Conservation (phyloP, 2,113 vertebrate genomes). For the Tor tambroides region DNA sequence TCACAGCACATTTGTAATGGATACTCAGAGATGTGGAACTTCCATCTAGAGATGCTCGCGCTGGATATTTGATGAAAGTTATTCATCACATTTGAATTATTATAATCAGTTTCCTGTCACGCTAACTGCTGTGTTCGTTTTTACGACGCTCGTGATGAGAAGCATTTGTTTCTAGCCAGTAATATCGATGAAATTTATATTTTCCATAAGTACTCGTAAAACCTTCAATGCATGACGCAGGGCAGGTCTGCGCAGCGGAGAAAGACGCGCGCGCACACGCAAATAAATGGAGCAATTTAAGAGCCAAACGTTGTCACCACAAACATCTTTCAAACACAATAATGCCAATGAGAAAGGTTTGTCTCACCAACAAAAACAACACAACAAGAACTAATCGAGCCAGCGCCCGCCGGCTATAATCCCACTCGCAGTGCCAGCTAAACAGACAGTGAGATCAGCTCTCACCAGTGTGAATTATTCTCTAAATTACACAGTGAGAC, state of each 20-base stretch:
- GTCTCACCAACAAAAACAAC: slow-evolving; percentile 58
- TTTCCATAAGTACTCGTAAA: slow-evolving; percentile 78
- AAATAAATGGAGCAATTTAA: slow-evolving; percentile 69
- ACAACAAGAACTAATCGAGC: slow-evolving; percentile 36
- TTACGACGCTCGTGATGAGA: slow-evolving; percentile 83
- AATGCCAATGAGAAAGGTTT: slow-evolving; percentile 56
- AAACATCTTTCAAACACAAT: slow-evolving; percentile 66
- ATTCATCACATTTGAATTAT: slow-evolving; percentile 96
- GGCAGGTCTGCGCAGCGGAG: slow-evolving; percentile 72
- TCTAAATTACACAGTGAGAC: slow-evolving; percentile 42
- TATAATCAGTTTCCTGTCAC: slow-evolving; percentile 97
- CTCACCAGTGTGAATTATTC: slow-evolving; percentile 46
- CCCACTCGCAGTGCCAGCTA: slow-evolving; percentile 23
- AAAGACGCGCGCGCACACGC: slow-evolving; percentile 8
- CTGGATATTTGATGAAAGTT: slow-evolving; percentile 88
- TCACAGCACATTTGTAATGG: slow-evolving; percentile 67
- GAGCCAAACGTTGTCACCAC: slow-evolving; percentile 51
- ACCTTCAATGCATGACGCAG: slow-evolving; percentile 89
- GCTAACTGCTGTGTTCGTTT: slow-evolving; percentile 88
- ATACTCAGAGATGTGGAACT: slow-evolving; percentile 55
- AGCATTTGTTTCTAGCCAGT: slow-evolving; percentile 87
- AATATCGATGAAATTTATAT: slow-evolving; percentile 77
- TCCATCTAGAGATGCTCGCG: slow-evolving; percentile 66
- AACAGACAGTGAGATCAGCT: slow-evolving; percentile 28
- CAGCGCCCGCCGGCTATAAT: slow-evolving; percentile 22